Evolutionary conservation across 2,113 vertebrate species (phyloP).

Genomic region (Macrotus californicus): DNA sequence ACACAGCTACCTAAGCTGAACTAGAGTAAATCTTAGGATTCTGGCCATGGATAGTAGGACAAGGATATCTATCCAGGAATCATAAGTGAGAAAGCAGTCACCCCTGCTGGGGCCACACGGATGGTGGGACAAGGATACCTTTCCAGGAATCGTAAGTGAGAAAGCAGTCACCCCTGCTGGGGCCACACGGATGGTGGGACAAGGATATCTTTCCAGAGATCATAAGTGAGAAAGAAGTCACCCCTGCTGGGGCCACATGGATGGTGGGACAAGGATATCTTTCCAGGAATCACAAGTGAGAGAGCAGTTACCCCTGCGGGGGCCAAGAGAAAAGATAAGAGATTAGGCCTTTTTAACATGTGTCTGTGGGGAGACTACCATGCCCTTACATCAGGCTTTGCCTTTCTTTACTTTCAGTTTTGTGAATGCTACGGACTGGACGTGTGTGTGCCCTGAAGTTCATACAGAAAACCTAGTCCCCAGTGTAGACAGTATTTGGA

Average conservation of each 20-base stretch:
- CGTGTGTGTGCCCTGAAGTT: neutral
- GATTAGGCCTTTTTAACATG: too few relatives aligned
- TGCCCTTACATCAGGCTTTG: neutral
- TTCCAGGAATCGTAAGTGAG: neutral
- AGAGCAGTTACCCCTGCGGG: neutral
- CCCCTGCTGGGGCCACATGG: neutral
- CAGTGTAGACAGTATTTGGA: neutral
- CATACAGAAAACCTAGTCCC: neutral
- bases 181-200: neutral
- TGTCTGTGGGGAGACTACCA: neutral
- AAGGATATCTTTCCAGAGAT: neutral
- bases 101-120: neutral
- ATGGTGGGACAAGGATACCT: neutral
- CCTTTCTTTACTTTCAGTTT: neutral
- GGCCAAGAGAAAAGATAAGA: neutral
- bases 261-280: neutral
- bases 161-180: neutral
- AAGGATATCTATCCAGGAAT: neutral
- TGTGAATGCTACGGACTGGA: neutral
- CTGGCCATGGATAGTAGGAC: neutral
- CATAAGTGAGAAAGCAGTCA: neutral
- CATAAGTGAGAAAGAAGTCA: neutral
- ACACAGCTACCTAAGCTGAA: neutral
- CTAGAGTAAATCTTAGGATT: neutral
- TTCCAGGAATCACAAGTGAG: neutral